A percentile compares a stretch with the other conserved stretches of the same genome.
phyloP scores from a whole-genome alignment of 2,113 vertebrate species.

The Mesocricetus auratus region DNA sequence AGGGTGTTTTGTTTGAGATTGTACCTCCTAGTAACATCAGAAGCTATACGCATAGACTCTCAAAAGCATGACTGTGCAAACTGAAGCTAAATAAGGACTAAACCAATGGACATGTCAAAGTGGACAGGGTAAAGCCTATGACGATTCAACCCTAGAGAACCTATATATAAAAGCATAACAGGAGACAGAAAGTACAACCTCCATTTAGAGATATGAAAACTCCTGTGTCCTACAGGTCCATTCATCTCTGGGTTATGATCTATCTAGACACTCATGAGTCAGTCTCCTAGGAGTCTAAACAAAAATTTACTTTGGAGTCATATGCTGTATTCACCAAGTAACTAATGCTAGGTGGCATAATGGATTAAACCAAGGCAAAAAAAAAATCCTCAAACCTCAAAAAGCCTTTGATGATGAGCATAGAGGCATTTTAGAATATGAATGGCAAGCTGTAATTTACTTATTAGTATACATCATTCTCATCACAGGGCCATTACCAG shows the following conservation, averaged over 20 bases:
- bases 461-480: background rate
- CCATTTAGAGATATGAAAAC: background rate
- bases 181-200: background rate
- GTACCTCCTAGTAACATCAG: background rate
- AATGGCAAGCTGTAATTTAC: background rate
- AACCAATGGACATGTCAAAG: background rate
- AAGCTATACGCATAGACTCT: background rate
- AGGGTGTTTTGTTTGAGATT: background rate
- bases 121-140: background rate
- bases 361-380: background rate
- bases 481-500: background rate
- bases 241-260: background rate
- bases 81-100: background rate
- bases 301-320: background rate
- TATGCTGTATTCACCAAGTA: background rate
- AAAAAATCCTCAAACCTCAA: background rate
- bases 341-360: background rate
- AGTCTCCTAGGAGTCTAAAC: background rate
- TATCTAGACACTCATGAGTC: background rate
- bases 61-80: background rate
- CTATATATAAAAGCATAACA: background rate
- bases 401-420: background rate
- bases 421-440: background rate
- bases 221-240: accelerated
- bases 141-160: background rate